A percentile compares a stretch with the other conserved stretches of the same genome.
These are phyloP conservation scores for Zophobas atratus DNA, from an alignment of 1,140 invertebrate genomes.

Conservation along the genomic window DNA sequence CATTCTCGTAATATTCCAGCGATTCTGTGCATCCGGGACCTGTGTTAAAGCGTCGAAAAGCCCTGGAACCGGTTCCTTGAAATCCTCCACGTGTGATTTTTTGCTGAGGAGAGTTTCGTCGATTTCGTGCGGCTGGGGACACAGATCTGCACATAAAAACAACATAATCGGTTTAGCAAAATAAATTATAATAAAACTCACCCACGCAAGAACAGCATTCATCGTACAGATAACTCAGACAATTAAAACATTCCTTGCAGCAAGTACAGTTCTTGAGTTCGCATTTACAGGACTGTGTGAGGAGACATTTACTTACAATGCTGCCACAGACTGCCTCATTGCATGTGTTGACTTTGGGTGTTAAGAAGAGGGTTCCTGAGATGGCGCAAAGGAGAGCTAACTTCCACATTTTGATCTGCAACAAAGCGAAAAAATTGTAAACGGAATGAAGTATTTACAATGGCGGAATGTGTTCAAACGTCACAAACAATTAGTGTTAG, in stretches of 20 bases:
- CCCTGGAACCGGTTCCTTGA: constrained; percentile 85
- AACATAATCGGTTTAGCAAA: constrained; percentile 15
- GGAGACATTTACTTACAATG: constrained; percentile 95
- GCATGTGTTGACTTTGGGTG: constrained; percentile 52
- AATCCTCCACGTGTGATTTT: constrained; percentile 90
- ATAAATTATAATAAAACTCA: constrained; percentile 70
- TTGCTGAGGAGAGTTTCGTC: constrained; percentile 76
- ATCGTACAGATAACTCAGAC: constrained; percentile 89
- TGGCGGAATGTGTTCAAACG: neutral
- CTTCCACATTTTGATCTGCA: constrained; percentile 52
- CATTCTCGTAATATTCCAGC: constrained; percentile 85
- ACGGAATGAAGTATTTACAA: neutral
- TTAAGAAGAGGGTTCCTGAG: constrained; percentile 36
- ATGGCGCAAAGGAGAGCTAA: constrained; percentile 37
- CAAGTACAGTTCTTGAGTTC: constrained; percentile 92
- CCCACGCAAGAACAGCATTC: constrained; percentile 97
- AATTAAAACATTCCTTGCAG: constrained; percentile 93
- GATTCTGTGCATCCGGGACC: constrained; percentile 79
- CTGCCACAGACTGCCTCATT: constrained; percentile 94
- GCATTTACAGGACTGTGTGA: constrained; percentile 96
- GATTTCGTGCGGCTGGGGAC: constrained; percentile 87
- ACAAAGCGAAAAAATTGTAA: neutral
- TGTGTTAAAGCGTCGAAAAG: constrained; percentile 87
- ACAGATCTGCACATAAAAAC: constrained; percentile 79
- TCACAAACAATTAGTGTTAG: neutral